These are phyloP conservation scores for Drosophila parthenogenetica DNA, from an alignment of 2,888 invertebrate species.

Conservation along the genomic window DNA sequence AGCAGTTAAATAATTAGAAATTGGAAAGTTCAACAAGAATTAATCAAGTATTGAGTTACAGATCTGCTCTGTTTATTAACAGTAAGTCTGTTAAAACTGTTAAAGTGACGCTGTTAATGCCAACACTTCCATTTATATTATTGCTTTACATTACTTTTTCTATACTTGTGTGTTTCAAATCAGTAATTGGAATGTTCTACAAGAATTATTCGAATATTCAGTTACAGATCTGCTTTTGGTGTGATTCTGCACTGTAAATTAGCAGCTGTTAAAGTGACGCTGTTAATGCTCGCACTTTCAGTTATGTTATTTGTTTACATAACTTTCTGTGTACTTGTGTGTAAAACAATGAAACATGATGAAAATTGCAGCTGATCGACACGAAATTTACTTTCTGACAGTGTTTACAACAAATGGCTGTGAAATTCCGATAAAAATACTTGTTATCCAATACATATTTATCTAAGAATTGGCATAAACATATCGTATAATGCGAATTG, in stretches of 20 bases:
- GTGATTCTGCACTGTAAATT: too few relatives aligned
- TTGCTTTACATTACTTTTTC: too few relatives aligned
- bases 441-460: conserved; percentile 11
- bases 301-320: background rate
- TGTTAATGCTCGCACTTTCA: background rate
- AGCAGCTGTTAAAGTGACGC: too few relatives aligned
- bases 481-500: conserved; percentile 14
- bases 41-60: too few relatives aligned
- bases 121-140: background rate
- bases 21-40: too few relatives aligned
- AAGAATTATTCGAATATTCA: too few relatives aligned
- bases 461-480: conserved; percentile 9
- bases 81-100: too few relatives aligned
- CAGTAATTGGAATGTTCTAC: too few relatives aligned
- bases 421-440: conserved; percentile 2
- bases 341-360: background rate
- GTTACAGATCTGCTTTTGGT: too few relatives aligned
- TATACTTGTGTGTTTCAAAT: background rate
- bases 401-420: conserved; percentile 4
- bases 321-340: background rate
- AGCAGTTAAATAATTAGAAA: too few relatives aligned
- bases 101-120: background rate
- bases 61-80: too few relatives aligned
- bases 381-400: background rate
- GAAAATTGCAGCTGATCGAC: background rate